Evolutionary conservation across 2,113 vertebrate species (phyloP).

Genomic region (Odocoileus virginianus): DNA sequence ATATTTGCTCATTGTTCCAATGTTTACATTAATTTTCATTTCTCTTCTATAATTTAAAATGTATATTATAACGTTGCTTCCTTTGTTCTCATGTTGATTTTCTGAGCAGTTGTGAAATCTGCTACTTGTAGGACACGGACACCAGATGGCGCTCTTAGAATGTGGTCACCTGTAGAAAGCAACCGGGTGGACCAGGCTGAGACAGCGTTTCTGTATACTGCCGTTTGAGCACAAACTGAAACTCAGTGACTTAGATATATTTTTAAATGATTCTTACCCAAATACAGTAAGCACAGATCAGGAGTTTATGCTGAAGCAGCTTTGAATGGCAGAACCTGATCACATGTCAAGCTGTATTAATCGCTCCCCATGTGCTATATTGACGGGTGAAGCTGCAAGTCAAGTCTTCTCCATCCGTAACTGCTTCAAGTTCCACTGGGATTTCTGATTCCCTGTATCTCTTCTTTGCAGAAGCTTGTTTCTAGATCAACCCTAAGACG

Average conservation of each 20-base stretch:
- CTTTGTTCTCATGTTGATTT: neutral
- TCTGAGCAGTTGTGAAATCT: neutral
- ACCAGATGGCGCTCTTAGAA: slow-evolving; percentile 76
- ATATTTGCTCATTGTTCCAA: neutral
- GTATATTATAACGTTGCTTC: neutral
- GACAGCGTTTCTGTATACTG: neutral
- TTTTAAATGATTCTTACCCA: neutral
- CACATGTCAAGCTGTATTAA: neutral
- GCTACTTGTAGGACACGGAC: slow-evolving; percentile 41
- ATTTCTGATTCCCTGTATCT: neutral
- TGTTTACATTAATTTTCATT: slow-evolving; percentile 2
- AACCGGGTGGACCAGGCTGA: neutral
- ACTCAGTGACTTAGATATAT: neutral
- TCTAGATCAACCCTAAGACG: slow-evolving; percentile 78
- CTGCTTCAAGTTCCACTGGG: fast-evolving
- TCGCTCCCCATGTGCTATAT: neutral
- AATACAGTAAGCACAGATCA: neutral
- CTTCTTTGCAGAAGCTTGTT: slow-evolving; percentile 75
- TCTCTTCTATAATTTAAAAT: neutral
- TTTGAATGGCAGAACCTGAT: neutral
- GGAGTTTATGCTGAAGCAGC: neutral
- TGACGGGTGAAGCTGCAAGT: neutral
- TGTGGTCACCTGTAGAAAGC: neutral
- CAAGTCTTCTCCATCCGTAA: neutral
- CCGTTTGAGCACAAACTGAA: neutral